phyloP scores from a whole-genome alignment of 2,888 invertebrate genomes.

The Augochlorella aurata region DNA sequence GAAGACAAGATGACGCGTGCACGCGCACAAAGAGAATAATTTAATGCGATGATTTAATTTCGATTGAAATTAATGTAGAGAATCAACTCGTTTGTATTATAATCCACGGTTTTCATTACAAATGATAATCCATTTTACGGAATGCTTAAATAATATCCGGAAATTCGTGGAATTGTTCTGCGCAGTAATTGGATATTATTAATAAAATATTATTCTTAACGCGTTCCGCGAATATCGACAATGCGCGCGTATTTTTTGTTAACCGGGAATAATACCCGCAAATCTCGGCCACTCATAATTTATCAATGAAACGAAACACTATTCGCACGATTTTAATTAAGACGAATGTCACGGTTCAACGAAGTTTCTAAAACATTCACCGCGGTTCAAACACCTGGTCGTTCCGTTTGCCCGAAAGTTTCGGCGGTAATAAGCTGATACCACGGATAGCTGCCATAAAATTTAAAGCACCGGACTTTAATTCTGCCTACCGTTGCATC shows the following conservation, averaged over 20 bases:
- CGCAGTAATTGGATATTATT: neutral
- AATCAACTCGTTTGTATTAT: neutral
- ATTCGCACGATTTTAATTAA: neutral
- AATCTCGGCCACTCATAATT: constrained; percentile 5
- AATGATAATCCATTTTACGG: neutral
- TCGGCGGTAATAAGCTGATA: neutral
- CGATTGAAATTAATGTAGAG: neutral
- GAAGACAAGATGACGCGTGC: neutral
- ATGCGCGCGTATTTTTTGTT: neutral
- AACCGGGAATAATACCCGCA: neutral
- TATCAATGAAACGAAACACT: neutral
- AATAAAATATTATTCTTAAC: constrained; percentile 7
- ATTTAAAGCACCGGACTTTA: neutral
- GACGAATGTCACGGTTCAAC: neutral
- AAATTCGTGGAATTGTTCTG: neutral
- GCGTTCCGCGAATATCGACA: neutral
- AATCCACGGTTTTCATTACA: neutral
- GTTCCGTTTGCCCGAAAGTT: neutral
- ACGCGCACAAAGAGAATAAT: neutral
- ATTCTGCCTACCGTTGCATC: neutral
- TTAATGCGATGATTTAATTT: neutral
- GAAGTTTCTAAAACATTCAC: neutral
- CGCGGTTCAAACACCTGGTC: neutral
- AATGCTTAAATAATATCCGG: neutral
- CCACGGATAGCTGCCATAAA: neutral